A percentile compares a stretch with the other conserved stretches of the same genome.
These are phyloP conservation scores for Craniophora ligustri DNA, from an alignment of 2,888 invertebrate genomes.

Conservation along the genomic window DNA sequence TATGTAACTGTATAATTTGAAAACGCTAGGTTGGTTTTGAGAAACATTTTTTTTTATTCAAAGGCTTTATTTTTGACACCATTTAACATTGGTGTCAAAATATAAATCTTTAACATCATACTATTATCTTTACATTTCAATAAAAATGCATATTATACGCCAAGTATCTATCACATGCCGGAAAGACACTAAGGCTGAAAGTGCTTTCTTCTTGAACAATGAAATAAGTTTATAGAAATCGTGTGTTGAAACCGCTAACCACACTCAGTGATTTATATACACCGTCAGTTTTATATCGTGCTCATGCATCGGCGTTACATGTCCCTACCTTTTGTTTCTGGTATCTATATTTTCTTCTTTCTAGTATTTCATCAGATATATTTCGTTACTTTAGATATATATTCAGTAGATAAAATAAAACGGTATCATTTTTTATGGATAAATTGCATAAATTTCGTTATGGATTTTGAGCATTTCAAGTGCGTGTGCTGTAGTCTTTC, in stretches of 20 bases:
- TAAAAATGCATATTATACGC: conserved; percentile 1
- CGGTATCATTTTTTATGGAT: no score
- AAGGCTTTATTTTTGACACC: no score
- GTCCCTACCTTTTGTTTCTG: neutral
- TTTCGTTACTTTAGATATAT: no score
- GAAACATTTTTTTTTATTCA: no score
- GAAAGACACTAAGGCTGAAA: conserved; percentile 58
- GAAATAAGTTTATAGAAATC: conserved; percentile 63
- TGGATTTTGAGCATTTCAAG: no score
- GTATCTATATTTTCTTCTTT: neutral
- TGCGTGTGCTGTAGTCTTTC: no score
- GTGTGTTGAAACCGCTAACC: conserved; percentile 67
- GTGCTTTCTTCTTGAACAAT: conserved; percentile 71
- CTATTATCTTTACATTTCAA: neutral
- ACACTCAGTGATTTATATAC: conserved; percentile 63
- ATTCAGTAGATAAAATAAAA: neutral
- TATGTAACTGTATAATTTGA: no score
- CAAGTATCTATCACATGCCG: conserved; percentile 56
- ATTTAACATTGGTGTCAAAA: neutral
- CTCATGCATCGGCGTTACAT: conserved; percentile 40
- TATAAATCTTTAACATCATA: neutral
- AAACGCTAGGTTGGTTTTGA: no score
- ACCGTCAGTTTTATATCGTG: conserved; percentile 55
- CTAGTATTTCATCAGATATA: no score
- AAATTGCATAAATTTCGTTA: no score